A percentile compares a stretch with the other conserved stretches of the same genome.
Conservation (phyloP, 2,888 invertebrate genomes). For the Trachelus stipa region DNA sequence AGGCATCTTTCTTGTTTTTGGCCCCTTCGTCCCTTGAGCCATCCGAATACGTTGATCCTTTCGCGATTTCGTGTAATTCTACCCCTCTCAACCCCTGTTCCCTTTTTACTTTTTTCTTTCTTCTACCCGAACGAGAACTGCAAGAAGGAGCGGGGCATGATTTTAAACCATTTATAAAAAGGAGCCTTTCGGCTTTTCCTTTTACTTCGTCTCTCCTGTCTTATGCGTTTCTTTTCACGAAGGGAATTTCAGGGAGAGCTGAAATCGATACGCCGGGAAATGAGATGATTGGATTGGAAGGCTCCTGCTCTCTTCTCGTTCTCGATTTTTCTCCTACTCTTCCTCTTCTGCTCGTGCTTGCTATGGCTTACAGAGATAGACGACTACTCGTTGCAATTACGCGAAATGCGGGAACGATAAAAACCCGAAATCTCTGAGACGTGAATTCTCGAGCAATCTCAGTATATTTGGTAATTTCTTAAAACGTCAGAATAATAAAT, state of each 20-base stretch:
- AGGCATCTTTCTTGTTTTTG: background rate
- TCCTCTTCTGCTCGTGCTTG: slow-evolving; percentile 15
- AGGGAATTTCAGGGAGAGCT: slow-evolving; percentile 30
- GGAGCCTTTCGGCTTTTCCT: slow-evolving; percentile 12
- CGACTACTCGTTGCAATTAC: background rate
- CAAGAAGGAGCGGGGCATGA: slow-evolving; percentile 10
- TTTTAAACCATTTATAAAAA: slow-evolving; percentile 37
- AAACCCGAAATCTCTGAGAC: background rate
- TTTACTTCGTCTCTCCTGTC: slow-evolving; percentile 25
- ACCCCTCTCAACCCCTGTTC: background rate
- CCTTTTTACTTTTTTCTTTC: slow-evolving; percentile 15
- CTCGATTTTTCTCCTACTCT: slow-evolving; percentile 31
- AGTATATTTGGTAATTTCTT: background rate
- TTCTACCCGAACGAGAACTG: background rate
- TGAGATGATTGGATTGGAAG: slow-evolving; percentile 56
- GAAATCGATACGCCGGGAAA: slow-evolving; percentile 56
- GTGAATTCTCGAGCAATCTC: background rate
- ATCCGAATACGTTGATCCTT: background rate
- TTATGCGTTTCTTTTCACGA: slow-evolving; percentile 37
- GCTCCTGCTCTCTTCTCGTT: slow-evolving; percentile 36
- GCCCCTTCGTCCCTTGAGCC: background rate
- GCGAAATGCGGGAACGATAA: background rate
- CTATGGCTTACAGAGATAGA: background rate
- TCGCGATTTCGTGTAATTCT: background rate
- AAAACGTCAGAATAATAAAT: background rate